These are phyloP conservation scores for Ramazzottius varieornatus DNA, from an alignment of 2,888 invertebrate genomes.

Conservation along the genomic window DNA sequence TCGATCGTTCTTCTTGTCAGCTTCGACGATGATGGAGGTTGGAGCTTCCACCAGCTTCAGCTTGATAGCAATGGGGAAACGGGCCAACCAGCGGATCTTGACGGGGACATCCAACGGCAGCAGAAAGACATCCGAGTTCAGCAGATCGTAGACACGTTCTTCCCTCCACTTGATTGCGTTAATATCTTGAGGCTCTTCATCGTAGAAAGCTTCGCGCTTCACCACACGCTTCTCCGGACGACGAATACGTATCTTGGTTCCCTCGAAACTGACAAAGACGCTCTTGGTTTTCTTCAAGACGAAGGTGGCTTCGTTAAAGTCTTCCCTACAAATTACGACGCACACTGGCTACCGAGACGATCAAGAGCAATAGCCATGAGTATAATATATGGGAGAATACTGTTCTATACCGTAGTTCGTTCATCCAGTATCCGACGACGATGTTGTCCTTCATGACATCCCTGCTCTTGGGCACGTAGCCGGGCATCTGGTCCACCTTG, in stretches of 20 bases:
- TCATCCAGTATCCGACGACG: not conserved
- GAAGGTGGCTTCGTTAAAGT: not conserved
- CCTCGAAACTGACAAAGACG: not conserved
- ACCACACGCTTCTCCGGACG: not conserved
- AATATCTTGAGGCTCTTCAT: not conserved
- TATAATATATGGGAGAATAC: too few relatives aligned
- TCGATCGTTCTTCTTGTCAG: not conserved
- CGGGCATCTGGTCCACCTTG: not conserved
- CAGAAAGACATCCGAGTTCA: not conserved
- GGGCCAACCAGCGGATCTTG: not conserved
- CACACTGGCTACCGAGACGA: too few relatives aligned
- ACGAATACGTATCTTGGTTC: not conserved
- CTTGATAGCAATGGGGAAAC: constrained; percentile 1
- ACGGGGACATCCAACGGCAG: not conserved
- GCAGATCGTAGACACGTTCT: not conserved
- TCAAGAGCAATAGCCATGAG: too few relatives aligned
- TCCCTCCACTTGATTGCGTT: not conserved
- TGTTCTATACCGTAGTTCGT: not conserved
- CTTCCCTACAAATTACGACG: not conserved
- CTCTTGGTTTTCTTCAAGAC: not conserved
- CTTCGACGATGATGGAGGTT: not conserved
- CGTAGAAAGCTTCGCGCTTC: not conserved
- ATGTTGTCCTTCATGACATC: not conserved
- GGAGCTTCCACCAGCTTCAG: not conserved
- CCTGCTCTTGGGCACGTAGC: too few relatives aligned